Conservation (phyloP, 2,797 vertebrate species). For the Vireo griseus region DNA sequence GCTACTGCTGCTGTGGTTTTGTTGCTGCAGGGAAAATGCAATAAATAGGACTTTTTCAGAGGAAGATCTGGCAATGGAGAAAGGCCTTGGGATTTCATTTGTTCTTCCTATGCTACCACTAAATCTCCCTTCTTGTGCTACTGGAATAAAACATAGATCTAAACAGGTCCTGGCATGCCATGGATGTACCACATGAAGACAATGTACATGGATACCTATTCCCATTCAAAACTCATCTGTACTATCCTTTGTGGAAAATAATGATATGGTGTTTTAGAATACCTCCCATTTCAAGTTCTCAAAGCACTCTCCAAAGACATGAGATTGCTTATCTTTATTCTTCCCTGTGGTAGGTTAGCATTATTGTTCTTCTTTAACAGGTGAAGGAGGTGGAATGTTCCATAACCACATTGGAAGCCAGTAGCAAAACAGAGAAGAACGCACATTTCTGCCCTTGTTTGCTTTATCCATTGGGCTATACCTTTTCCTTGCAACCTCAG, state of each 20-base stretch:
- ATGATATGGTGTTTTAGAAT: not conserved
- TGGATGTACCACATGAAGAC: accelerated
- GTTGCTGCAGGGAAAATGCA: conserved; percentile 41
- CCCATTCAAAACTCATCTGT: not conserved
- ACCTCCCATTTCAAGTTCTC: not conserved
- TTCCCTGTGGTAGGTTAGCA: not conserved
- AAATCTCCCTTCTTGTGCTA: not conserved
- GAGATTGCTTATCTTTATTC: not conserved
- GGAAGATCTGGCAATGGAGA: not conserved
- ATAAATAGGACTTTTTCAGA: conserved; percentile 29
- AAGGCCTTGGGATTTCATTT: conserved; percentile 24
- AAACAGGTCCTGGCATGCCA: not conserved
- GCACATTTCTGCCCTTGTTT: not conserved
- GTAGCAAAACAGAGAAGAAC: not conserved
- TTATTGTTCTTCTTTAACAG: not conserved
- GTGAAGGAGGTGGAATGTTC: not conserved
- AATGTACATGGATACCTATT: not conserved
- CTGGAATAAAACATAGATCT: not conserved
- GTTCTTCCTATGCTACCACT: not conserved
- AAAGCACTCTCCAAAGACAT: not conserved
- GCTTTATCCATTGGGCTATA: not conserved
- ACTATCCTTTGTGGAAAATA: not conserved
- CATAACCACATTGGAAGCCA: not conserved
- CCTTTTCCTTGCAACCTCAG: not conserved
- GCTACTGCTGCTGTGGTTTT: conserved; percentile 27